These are phyloP conservation scores for Temnopleurus reevesii DNA, from an alignment of 53 echinoderm and acorn worm genomes.

Conservation along the genomic window DNA sequence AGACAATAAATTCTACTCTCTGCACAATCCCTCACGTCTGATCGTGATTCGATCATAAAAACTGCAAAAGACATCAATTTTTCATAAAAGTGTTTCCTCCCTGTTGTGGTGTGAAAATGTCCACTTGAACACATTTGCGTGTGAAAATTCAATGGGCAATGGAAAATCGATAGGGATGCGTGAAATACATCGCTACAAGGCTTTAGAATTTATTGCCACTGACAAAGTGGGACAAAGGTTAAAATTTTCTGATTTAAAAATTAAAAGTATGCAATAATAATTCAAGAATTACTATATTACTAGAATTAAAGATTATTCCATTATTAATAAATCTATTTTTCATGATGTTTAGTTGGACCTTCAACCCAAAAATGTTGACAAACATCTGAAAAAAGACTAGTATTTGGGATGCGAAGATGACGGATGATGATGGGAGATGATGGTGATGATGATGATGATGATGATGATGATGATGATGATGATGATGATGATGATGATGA, in stretches of 20 bases:
- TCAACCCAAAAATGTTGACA: too few relatives aligned
- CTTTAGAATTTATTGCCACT: neutral
- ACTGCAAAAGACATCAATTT: neutral
- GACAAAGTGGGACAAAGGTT: neutral
- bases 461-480: neutral
- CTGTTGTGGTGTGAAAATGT: neutral
- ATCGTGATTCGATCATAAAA: neutral
- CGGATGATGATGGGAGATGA: neutral
- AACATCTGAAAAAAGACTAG: too few relatives aligned
- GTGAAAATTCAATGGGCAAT: neutral
- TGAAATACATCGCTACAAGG: neutral
- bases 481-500: neutral
- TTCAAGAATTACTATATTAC: neutral
- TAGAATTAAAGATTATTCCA: too few relatives aligned
- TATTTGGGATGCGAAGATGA: too few relatives aligned
- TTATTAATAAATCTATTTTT: too few relatives aligned
- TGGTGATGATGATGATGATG: neutral
- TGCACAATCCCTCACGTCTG: neutral
- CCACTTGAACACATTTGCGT: constrained; percentile 34
- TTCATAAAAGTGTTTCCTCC: neutral
- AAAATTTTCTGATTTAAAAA: neutral
- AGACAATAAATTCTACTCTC: neutral
- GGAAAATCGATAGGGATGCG: neutral
- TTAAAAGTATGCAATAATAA: neutral
- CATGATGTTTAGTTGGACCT: too few relatives aligned